Percentiles rank a stretch among this genome's conserved stretches.
phyloP scores from a whole-genome alignment of 2,888 invertebrate genomes.

The Hirtodrosophila histrioides region DNA sequence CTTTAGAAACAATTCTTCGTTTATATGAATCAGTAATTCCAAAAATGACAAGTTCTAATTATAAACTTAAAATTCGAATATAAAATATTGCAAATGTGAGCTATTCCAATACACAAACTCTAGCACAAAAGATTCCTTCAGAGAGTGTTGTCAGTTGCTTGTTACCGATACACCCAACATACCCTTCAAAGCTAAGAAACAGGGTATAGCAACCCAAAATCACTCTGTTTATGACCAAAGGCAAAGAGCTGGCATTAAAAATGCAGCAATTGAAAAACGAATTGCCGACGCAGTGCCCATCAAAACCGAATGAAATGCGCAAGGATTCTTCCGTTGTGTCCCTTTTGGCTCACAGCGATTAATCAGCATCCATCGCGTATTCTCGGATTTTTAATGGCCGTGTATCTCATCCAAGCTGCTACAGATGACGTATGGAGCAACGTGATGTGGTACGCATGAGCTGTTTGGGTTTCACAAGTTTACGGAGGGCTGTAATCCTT shows the following conservation, averaged over 20 bases:
- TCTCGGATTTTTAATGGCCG: conserved; percentile 43
- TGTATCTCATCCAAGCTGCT: conserved; percentile 30
- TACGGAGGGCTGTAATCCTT: conserved; percentile 36
- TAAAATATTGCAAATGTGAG: no score
- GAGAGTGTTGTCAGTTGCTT: neutral
- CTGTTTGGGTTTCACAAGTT: conserved; percentile 36
- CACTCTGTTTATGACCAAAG: conserved; percentile 40
- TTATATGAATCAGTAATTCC: no score
- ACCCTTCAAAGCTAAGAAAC: neutral
- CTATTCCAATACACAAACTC: no score
- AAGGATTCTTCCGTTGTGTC: conserved; percentile 8
- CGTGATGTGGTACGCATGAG: conserved; percentile 46
- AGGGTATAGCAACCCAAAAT: conserved; percentile 19
- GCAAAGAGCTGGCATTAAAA: conserved; percentile 58
- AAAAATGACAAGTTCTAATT: no score
- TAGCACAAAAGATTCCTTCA: no score
- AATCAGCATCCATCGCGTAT: conserved; percentile 47
- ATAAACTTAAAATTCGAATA: no score
- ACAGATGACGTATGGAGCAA: conserved; percentile 46
- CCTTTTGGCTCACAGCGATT: conserved; percentile 51
- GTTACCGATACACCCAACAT: neutral
- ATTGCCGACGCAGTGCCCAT: conserved; percentile 64
- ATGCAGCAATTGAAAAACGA: conserved; percentile 77
- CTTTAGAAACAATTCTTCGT: no score
- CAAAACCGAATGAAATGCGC: conserved; percentile 65